phyloP scores from a whole-genome alignment of 2,888 invertebrate species.

The Drosophila rubida region DNA sequence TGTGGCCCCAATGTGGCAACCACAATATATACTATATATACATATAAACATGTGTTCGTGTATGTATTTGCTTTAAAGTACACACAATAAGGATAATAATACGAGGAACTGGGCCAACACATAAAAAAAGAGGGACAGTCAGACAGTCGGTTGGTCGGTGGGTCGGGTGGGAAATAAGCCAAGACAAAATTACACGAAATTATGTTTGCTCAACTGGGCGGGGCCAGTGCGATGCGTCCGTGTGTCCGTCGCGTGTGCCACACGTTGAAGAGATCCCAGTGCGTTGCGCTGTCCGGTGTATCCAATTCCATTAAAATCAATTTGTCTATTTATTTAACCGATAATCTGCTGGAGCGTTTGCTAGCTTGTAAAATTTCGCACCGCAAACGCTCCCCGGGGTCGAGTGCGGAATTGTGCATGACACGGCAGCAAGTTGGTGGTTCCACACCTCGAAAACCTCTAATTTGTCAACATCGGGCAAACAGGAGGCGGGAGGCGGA shows the following conservation, averaged over 20 bases:
- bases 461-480: constrained; percentile 74
- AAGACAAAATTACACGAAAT: constrained; percentile 70
- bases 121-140: constrained; percentile 30
- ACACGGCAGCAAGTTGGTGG: constrained; percentile 29
- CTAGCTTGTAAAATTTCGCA: constrained; percentile 55
- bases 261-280: constrained; percentile 7
- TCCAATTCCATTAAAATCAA: constrained; percentile 79
- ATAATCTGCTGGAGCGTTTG: constrained; percentile 69
- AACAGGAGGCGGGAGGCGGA: not conserved
- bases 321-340: constrained; percentile 78
- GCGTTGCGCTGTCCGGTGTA: constrained; percentile 34
- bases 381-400: constrained; percentile 33
- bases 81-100: constrained; percentile 29
- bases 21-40: constrained; percentile 5
- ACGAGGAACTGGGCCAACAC: constrained; percentile 35
- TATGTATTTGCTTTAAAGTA: constrained; percentile 30
- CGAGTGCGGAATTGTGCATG: constrained; percentile 37
- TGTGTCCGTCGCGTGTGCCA: constrained; percentile 14
- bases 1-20: constrained; percentile 2
- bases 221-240: constrained; percentile 32
- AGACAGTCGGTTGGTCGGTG: not conserved
- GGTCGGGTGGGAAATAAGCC: constrained; percentile 31
- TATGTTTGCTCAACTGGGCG: constrained; percentile 70
- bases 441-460: constrained; percentile 60
- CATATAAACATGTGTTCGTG: too few relatives aligned